phyloP scores from a whole-genome alignment of 2,797 vertebrate species.

The Cottoperca gobio region DNA sequence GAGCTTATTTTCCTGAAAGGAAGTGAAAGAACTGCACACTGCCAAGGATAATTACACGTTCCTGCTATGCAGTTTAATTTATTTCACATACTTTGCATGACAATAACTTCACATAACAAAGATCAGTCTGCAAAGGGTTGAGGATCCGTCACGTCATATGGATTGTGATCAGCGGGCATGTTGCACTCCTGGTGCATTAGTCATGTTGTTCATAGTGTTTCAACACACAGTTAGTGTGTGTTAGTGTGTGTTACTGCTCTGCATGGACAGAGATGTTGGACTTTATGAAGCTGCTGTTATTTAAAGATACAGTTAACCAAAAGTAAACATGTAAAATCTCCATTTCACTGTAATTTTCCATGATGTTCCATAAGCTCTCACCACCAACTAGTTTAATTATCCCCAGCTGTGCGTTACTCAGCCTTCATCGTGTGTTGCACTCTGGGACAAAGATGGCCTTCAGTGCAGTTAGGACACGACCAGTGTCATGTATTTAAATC shows the following conservation, averaged over 20 bases:
- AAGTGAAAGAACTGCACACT: conserved; percentile 23
- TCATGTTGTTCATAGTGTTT: background rate
- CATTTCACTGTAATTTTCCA: background rate
- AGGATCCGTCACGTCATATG: background rate
- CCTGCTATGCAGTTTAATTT: background rate
- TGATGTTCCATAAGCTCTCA: background rate
- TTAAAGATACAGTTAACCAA: background rate
- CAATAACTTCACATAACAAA: background rate
- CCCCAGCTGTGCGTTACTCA: background rate
- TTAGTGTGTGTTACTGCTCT: background rate
- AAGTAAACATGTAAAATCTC: background rate
- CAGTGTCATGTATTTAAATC: background rate
- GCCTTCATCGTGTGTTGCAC: background rate
- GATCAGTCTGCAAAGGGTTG: background rate
- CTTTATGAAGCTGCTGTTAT: no score
- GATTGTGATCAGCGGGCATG: background rate
- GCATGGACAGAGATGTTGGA: no score
- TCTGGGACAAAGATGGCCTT: background rate
- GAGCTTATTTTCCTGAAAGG: background rate
- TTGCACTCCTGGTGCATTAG: background rate
- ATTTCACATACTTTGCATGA: conserved; percentile 5
- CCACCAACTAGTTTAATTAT: background rate
- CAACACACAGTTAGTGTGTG: background rate
- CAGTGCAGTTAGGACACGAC: no score
- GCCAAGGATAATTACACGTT: conserved; percentile 28